Base-by-base conservation (phyloP, 2,888 invertebrate genomes). In the Marasmarcha lunaedactyla region DNA sequence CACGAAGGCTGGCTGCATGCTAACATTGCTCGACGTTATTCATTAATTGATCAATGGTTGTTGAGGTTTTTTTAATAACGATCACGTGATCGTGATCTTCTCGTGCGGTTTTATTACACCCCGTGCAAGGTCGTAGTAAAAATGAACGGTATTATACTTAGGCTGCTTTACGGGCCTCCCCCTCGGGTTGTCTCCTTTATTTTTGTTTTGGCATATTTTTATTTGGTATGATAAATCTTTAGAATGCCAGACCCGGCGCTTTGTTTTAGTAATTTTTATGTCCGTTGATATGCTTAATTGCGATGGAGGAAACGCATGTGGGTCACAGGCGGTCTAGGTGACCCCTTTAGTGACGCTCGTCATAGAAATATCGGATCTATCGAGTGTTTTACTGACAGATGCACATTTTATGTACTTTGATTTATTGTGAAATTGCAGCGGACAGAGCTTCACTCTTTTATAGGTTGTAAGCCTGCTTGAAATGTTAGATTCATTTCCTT, bases 151-250 rank as follows among this genome's bases (percentile, higher is more conserved):
- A 63, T 63, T 63, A 72, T 69, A 71, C 70, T 71, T 70, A 60
- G 63, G 68, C 58, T 62, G 66, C 65, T 63, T 61, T 55, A 53
- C 68, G 65, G 57, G 65, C 63, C 60, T 61, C 65, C 64, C 70
- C 57, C 67, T 72, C 59, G 69, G 69, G 71, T 76, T 72, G 73
- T 67, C 60, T 78, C 64, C 69, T 74, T 81, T 78, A 73, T 76
- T 81, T 81, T 81, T 78, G 78, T 77, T 79, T 77, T 71, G 59
- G 65, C 66, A 72, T 78, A 78, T 79, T 81, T 81, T 79, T 81
- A 81, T 81, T 83, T 74, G 74, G 71, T 77, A 81, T 83, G 81
- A 83, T 83, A 81, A 81, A 83, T 83, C 78, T 79, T 78, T 70
- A 71, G 72, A 61, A 72, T 67, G 57, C 52, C 55, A 55, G 48